Conservation (phyloP, 2,888 invertebrate species). For the Stratiomys singularior region DNA sequence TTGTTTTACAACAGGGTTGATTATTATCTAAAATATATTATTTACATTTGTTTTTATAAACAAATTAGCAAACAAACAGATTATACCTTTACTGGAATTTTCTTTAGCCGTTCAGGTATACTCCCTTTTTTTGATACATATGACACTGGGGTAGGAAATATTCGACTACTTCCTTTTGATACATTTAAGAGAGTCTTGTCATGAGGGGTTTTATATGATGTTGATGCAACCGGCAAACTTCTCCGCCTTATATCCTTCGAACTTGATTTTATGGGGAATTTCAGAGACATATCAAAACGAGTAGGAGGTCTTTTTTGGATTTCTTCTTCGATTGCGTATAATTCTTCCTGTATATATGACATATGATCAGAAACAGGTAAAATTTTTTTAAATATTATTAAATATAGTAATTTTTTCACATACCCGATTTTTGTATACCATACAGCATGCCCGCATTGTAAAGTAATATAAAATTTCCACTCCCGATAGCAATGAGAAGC, state of each 20-base stretch:
- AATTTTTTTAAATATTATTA: constrained; percentile 9
- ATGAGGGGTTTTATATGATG: not conserved
- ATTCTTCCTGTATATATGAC: constrained; percentile 57
- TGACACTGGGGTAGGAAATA: not conserved
- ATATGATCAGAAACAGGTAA: no score
- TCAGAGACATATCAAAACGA: constrained; percentile 59
- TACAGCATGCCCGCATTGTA: constrained; percentile 71
- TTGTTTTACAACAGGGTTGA: not conserved
- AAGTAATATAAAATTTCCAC: constrained; percentile 83
- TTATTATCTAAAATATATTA: not conserved
- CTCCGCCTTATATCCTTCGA: constrained; percentile 18
- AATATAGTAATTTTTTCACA: constrained; percentile 38
- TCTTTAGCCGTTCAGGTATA: not conserved
- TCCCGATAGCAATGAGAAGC: constrained; percentile 80
- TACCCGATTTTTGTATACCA: constrained; percentile 65
- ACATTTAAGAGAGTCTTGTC: constrained; percentile 12
- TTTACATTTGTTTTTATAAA: not conserved
- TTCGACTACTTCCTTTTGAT: not conserved
- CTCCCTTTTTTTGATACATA: not conserved
- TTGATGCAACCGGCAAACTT: constrained; percentile 8
- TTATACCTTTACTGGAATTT: not conserved
- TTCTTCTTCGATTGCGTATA: constrained; percentile 62
- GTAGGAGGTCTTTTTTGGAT: constrained; percentile 61
- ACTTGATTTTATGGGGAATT: constrained; percentile 46
- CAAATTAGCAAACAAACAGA: not conserved